Evolutionary conservation across 1,140 invertebrate genomes (phyloP), one percentile per base, ranked within the genome.

Genomic region (Oreohelix idahoensis): DNA sequence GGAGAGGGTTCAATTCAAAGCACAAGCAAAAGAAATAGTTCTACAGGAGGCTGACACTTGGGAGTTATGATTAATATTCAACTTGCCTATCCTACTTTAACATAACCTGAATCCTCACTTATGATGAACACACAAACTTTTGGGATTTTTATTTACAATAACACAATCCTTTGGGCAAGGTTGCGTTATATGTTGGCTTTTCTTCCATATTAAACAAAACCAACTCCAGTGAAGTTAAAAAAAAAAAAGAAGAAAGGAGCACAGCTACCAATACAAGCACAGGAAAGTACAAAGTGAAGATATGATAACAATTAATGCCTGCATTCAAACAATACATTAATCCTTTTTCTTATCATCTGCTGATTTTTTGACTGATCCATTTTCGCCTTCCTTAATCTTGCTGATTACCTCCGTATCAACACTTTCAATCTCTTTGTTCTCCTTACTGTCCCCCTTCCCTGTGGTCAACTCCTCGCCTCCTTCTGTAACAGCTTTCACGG

Each of bases 341-440:
- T 74, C 70, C 1, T 75, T 58, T 29, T 66, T 82, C 69, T 82
- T 82, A 69, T 81, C 66, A 53, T 66, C 58, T n/a, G n/a, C 49
- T 49, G 42, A 53, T 49, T 82, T 42, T 45, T 53, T 81, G 0
- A 63, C 71, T 26, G 26, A 35, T 38, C 58, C 69, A n/a, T 66
- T 82, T 32, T 73, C 84, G 10, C 81, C 84, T 35, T 23, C 69
- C 39, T 77, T 77, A 29, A 13, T 79, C n/a, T 78, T 79, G 42
- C 26, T 20, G 35, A 42, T 51, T 15, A 80, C 80, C 35, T 49
- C 74, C 0, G 79, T 69, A 20, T 85, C 84, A 53, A 80, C 15
- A 4, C 8, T 58, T 13, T 38, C 49, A 35, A n/a, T 38, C 36
- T 79, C 36, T 35, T 42, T n/a, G 51, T 79, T 70, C 71, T 74